Evolutionary conservation across 2,113 vertebrate species (phyloP).

Genomic region (Callocephalon fimbriatum): DNA sequence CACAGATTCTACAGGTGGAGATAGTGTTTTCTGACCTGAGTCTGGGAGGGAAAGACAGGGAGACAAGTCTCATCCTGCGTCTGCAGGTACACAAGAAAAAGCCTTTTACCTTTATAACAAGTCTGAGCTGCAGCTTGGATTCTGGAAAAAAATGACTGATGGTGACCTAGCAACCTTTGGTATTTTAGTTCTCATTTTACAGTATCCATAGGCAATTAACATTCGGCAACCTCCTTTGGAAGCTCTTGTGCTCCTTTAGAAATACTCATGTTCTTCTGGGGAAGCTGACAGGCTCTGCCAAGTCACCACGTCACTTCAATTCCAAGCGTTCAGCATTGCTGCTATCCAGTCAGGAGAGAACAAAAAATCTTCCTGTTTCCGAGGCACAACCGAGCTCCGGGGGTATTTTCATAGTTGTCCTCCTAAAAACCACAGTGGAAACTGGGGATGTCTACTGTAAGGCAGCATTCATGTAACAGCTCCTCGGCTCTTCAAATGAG

Average conservation of each 20-base stretch:
- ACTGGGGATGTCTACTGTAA: not conserved
- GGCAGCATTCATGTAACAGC: not conserved
- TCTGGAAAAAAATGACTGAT: constrained; percentile 48
- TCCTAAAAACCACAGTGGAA: not conserved
- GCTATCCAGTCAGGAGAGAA: not conserved
- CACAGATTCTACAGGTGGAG: not conserved
- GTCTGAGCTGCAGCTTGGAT: constrained; percentile 37
- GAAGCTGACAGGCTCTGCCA: constrained; percentile 48
- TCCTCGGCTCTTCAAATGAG: not conserved
- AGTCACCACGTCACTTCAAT: not conserved
- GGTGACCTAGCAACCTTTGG: constrained; percentile 63
- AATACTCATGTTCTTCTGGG: not conserved
- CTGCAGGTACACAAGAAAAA: not conserved
- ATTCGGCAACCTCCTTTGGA: constrained; percentile 62
- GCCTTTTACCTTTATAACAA: constrained; percentile 42
- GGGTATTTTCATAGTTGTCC: not conserved
- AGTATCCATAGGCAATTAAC: constrained; percentile 69
- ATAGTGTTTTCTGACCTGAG: constrained; percentile 27
- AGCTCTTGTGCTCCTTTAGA: constrained; percentile 43
- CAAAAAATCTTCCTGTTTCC: not conserved
- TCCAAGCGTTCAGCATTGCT: not conserved
- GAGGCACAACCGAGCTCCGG: not conserved
- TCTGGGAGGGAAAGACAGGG: not conserved
- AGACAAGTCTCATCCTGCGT: constrained; percentile 55
- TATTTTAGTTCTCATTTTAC: constrained; percentile 69